phyloP scores from a whole-genome alignment of 2,888 invertebrate genomes.

The Heteropelma amictum region DNA sequence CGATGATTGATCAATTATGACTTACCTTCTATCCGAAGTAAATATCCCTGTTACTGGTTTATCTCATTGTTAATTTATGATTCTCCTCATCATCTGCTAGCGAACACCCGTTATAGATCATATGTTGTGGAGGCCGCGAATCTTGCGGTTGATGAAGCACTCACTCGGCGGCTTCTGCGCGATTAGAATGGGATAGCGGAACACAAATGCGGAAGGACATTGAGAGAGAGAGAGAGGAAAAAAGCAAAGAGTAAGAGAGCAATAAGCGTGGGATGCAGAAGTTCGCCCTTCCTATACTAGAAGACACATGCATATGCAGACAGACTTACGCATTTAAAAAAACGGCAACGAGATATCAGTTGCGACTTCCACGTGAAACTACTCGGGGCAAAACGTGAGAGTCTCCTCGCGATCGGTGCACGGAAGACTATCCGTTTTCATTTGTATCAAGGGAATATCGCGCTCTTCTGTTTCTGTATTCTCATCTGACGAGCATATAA shows the following conservation, averaged over 20 bases:
- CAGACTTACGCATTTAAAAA: conserved; percentile 17
- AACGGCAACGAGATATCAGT: conserved; percentile 58
- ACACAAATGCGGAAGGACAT: too few relatives aligned
- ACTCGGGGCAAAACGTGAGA: conserved; percentile 61
- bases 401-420: conserved; percentile 59
- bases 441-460: conserved; percentile 39
- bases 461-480: conserved; percentile 7
- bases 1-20: too few relatives aligned
- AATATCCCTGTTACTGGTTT: neutral
- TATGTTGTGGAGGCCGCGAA: conserved; percentile 52
- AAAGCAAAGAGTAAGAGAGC: conserved; percentile 9
- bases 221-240: neutral
- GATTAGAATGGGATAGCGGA: conserved; percentile 55
- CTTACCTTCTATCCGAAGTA: neutral
- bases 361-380: conserved; percentile 57
- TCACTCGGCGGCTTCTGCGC: conserved; percentile 61
- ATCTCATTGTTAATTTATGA: neutral
- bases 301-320: conserved; percentile 27
- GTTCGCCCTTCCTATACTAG: conserved; percentile 67
- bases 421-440: conserved; percentile 38
- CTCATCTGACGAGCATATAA: conserved; percentile 24
- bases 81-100: conserved; percentile 14
- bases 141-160: conserved; percentile 35
- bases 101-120: conserved; percentile 46
- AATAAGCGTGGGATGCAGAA: conserved; percentile 65